Evolutionary conservation across 2,797 vertebrate species (phyloP), one percentile per base, ranked within the genome.

Genomic region (Crax fasciolata): DNA sequence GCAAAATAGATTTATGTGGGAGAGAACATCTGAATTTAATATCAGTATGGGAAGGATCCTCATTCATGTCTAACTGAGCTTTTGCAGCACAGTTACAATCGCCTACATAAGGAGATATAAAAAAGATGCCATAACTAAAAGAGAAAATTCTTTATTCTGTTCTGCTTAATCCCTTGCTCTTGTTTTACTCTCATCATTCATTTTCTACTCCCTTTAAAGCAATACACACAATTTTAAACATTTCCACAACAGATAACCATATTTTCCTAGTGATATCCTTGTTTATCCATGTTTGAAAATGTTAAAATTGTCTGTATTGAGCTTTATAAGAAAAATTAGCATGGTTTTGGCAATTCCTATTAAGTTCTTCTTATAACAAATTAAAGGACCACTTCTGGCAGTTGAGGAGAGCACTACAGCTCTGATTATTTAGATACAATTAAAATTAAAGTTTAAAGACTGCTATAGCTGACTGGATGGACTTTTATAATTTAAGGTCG

Each of bases 31-130:
- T 84, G 80, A 71, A 48, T 82, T 95, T 90, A 89, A 84, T 86
- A 90, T 84, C 83, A 79, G 68, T 52, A 27, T 71, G 82, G 55
- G 67, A 95, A 95, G 68, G 75, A 93, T 89, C 81, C 78, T 15
- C 84, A 67, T 89, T 94, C 88, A 79, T 89, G 78, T 85, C 90
- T 94, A 88, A 91, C n/a, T 83, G 88, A 96, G 72, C 63, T 94
- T 90, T 68, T 83, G 72, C 87, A 94, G 67, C 58, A 76, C 87
- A 90, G 74, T 85, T 52, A 71, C 49, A 65, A 92, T 90, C 65
- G 80, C 57, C 67, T 90, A 67, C 61, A 71, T 14, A 32, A 67
- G 17, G 57, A 94, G 79, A 94, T 83, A n/a, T n/a, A 71, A 83
- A 91, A 84, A 93, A 77, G 77, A 77, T 83, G 18, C 16, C 44